Conservation (phyloP, 2,888 invertebrate species). For the Drosophila kambysellisi region DNA sequence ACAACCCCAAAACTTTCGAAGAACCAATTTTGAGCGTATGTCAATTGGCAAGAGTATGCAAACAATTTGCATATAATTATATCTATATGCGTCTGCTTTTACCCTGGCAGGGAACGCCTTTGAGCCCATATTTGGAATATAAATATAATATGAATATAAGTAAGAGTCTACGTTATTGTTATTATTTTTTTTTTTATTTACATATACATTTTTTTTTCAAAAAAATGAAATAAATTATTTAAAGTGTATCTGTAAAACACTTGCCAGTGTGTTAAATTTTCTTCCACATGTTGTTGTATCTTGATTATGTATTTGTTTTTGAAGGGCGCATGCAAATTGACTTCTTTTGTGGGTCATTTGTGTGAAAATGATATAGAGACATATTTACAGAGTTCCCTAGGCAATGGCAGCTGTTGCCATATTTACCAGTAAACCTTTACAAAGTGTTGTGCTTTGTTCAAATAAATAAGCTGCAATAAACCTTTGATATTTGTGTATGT, state of each 20-base stretch:
- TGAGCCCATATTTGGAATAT: background rate
- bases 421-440: conserved; percentile 1
- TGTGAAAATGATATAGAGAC: background rate
- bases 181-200: background rate
- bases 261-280: background rate
- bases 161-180: too few relatives aligned
- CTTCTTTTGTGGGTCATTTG: conserved; percentile 24
- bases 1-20: conserved; percentile 17
- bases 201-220: background rate
- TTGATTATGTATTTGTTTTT: conserved; percentile 47
- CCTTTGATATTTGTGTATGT: background rate
- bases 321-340: conserved; percentile 41
- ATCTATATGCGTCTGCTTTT: conserved; percentile 14
- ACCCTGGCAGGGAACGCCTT: background rate
- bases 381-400: background rate
- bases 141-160: too few relatives aligned
- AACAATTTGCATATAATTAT: conserved; percentile 55
- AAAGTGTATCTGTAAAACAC: background rate
- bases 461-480: background rate
- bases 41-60: conserved; percentile 50
- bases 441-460: background rate
- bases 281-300: too few relatives aligned
- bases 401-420: background rate
- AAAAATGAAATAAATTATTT: background rate
- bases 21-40: conserved; percentile 9